phyloP scores from a whole-genome alignment of 2,888 invertebrate genomes.

The Camponotus fellah region DNA sequence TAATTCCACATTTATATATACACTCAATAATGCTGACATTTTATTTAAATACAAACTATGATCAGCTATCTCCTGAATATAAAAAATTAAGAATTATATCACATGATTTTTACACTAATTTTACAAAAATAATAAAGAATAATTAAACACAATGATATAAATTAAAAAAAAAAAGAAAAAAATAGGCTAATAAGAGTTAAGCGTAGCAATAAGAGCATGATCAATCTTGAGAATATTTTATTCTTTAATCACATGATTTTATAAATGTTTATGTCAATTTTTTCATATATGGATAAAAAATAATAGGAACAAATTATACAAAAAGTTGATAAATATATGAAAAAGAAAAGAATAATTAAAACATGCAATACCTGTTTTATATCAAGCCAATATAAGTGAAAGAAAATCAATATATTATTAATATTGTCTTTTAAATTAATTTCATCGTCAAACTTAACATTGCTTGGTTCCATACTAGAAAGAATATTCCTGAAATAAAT shows the following conservation, averaged over 20 bases:
- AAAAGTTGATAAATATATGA: too few relatives aligned
- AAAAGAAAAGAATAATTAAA: neutral
- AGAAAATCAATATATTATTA: constrained; percentile 82
- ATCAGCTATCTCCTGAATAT: constrained; percentile 79
- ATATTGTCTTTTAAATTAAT: constrained; percentile 82
- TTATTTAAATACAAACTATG: constrained; percentile 83
- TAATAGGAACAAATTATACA: too few relatives aligned
- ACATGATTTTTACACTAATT: neutral
- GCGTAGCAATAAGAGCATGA: too few relatives aligned
- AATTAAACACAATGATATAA: neutral
- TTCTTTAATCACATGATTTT: too few relatives aligned
- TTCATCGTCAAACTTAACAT: constrained; percentile 76
- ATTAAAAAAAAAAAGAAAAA: too few relatives aligned
- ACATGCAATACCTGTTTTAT: constrained; percentile 81
- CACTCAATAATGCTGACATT: constrained; percentile 84
- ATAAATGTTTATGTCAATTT: too few relatives aligned
- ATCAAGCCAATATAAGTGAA: constrained; percentile 84
- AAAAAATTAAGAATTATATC: constrained; percentile 43
- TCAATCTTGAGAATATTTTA: too few relatives aligned
- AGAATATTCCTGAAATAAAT: constrained; percentile 80
- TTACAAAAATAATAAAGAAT: neutral
- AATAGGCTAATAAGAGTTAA: too few relatives aligned
- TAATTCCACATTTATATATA: constrained; percentile 85
- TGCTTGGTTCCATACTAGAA: constrained; percentile 76
- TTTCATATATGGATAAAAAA: too few relatives aligned